These are phyloP conservation scores for Drosophila guanche DNA, from an alignment of 1,140 invertebrate species.

Conservation along the genomic window DNA sequence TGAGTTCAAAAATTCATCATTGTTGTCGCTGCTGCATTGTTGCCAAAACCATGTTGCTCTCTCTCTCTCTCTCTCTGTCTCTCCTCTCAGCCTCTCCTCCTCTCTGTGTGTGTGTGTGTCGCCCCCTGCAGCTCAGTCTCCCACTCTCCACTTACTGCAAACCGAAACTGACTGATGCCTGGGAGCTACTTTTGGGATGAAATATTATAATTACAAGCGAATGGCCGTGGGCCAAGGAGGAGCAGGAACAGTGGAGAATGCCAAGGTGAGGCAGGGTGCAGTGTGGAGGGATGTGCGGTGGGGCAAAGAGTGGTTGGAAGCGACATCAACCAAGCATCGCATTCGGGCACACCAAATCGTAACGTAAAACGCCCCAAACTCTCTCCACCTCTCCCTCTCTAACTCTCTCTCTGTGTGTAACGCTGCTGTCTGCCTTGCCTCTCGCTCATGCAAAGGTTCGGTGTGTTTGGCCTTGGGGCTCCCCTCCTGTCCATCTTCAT, in stretches of 20 bases:
- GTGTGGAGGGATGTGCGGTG: not conserved
- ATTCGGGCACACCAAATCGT: constrained; percentile 46
- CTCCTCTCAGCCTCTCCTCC: constrained; percentile 23
- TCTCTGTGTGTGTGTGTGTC: constrained; percentile 3
- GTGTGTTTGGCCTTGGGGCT: constrained; percentile 39
- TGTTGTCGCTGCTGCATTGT: constrained; percentile 76
- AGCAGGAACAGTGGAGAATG: constrained; percentile 37
- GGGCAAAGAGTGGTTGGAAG: constrained; percentile 16
- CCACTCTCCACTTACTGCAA: constrained; percentile 69
- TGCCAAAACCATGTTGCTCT: constrained; percentile 41
- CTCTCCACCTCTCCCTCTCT: constrained; percentile 5
- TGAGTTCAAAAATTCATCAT: constrained; percentile 80
- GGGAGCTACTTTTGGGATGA: constrained; percentile 83
- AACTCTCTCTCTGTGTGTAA: constrained; percentile 18
- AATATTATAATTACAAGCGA: constrained; percentile 84
- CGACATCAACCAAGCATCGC: constrained; percentile 49
- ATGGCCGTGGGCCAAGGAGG: constrained; percentile 73
- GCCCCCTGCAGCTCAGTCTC: constrained; percentile 43
- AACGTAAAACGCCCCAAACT: constrained; percentile 17
- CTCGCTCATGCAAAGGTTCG: constrained; percentile 28
- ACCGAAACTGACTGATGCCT: constrained; percentile 80
- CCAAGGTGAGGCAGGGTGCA: not conserved
- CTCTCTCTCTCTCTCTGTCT: not conserved
- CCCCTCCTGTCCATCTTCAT: constrained; percentile 2
- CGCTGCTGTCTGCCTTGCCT: constrained; percentile 10